These are phyloP conservation scores for Cheilosia scutellata DNA, from an alignment of 2,888 invertebrate species.

Conservation along the genomic window DNA sequence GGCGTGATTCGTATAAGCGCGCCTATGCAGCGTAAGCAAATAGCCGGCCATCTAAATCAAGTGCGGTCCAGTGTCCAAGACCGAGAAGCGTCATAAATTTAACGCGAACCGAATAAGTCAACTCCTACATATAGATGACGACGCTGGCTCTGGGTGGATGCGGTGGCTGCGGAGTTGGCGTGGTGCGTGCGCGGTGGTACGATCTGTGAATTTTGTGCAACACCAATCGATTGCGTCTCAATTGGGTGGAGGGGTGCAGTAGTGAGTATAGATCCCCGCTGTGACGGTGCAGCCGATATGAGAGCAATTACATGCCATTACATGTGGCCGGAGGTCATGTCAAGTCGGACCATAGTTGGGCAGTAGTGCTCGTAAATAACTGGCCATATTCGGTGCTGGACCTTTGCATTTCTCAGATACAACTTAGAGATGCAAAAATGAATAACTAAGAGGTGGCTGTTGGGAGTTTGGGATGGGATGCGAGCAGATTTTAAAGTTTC, in stretches of 20 bases:
- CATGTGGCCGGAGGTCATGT: conserved; percentile 74
- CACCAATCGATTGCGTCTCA: conserved; percentile 48
- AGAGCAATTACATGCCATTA: conserved; percentile 75
- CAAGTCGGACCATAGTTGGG: conserved; percentile 58
- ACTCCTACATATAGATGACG: conserved; percentile 72
- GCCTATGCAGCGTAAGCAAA: conserved; percentile 53
- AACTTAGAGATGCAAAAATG: conserved; percentile 26
- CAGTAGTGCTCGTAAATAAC: conserved; percentile 50
- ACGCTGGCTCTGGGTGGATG: conserved; percentile 4
- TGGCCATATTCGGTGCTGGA: conserved; percentile 53
- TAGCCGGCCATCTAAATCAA: conserved; percentile 64
- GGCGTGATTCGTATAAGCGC: background rate
- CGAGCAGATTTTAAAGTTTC: conserved; percentile 16
- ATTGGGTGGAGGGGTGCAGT: conserved; percentile 13
- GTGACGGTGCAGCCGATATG: conserved; percentile 59
- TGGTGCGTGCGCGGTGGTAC: background rate
- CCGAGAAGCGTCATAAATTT: conserved; percentile 73
- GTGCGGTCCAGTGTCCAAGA: conserved; percentile 57
- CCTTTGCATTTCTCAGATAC: conserved; percentile 24
- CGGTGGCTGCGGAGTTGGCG: conserved; percentile 5
- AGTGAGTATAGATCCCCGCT: conserved; percentile 41
- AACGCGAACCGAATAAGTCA: conserved; percentile 73
- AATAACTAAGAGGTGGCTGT: background rate
- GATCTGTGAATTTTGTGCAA: conserved; percentile 65
- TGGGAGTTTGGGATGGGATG: conserved; percentile 5